Conservation (phyloP, 2,113 vertebrate species). For the Nerophis ophidion region DNA sequence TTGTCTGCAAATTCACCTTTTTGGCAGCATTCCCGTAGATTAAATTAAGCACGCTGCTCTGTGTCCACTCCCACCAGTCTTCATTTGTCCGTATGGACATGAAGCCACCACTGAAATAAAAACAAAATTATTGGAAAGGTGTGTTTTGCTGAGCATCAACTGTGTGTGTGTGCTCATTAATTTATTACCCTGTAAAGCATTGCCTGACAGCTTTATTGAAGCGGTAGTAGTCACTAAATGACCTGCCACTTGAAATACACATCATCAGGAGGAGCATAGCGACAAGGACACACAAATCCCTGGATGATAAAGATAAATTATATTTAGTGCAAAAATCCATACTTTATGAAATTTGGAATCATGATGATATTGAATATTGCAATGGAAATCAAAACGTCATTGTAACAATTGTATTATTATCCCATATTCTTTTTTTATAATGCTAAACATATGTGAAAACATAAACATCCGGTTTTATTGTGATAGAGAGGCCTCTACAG, state of each 20-base stretch:
- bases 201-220: slow-evolving; percentile 64
- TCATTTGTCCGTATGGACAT: slow-evolving; percentile 40
- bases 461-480: no score
- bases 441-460: no score
- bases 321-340: background rate
- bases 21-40: slow-evolving; percentile 38
- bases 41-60: slow-evolving; percentile 51
- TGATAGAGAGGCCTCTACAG: no score
- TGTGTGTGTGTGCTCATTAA: background rate
- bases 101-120: slow-evolving; percentile 48
- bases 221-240: slow-evolving; percentile 40
- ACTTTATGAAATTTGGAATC: no score
- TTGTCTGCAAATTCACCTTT: slow-evolving; percentile 32
- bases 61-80: slow-evolving; percentile 73
- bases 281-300: slow-evolving; percentile 51
- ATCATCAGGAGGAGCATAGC: slow-evolving; percentile 61
- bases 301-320: slow-evolving; percentile 34
- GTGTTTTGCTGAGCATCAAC: background rate
- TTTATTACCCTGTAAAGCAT: slow-evolving; percentile 64
- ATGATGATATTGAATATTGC: no score
- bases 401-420: no score
- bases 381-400: no score
- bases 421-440: no score
- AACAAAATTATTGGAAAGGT: background rate
- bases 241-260: slow-evolving; percentile 51